Evolutionary conservation across 2,888 invertebrate species (phyloP), one percentile per base, ranked within the genome.

Genomic region (Spialia ferax): DNA sequence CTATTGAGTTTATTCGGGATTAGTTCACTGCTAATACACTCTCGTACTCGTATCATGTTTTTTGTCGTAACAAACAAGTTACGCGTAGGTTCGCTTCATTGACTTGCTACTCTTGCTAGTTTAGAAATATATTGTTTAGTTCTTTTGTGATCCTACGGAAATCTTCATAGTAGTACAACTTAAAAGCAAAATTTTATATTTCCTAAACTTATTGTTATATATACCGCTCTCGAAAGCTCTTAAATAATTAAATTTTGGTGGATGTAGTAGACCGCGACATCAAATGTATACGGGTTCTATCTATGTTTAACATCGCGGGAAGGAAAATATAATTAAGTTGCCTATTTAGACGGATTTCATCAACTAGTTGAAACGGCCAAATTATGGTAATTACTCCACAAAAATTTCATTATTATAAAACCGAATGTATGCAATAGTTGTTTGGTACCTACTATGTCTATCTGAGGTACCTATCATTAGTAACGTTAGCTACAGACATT

Each of bases 221-320:
- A n/a, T 38, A 2, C 38, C 3, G 38, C 18, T 8, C 42, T 45
- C 18, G 8, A 64, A 56, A 20, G 18, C 32, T 18, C 22, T 3
- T 23, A 35, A 56, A 55, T 45, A n/a, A n/a, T n/a, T n/a, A 29
- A 26, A 35, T 48, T 32, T 56, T 64, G 15, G 29, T 20, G 68
- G 73, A 45, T 45, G 7, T 45, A 76, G 70, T 74, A 79, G 81
- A 82, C 83, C 80, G 79, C 72, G 78, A 69, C 76, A 83, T 78
- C 84, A 88, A 89, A 89, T 90, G 86, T 80, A 87, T 83, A 80
- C 77, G 85, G 85, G 85, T 79, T 76, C 77, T 89, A 90, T 91
- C 89, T 81, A 72, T 71, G 73, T 71, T 69, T 71, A 71, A 77
- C 83, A 88, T 89, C 90, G 83, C 74, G 77, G 77, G 77, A 23